These are phyloP conservation scores for Lepilemur ruficaudatus DNA, from an alignment of 2,797 vertebrate species.

Conservation along the genomic window DNA sequence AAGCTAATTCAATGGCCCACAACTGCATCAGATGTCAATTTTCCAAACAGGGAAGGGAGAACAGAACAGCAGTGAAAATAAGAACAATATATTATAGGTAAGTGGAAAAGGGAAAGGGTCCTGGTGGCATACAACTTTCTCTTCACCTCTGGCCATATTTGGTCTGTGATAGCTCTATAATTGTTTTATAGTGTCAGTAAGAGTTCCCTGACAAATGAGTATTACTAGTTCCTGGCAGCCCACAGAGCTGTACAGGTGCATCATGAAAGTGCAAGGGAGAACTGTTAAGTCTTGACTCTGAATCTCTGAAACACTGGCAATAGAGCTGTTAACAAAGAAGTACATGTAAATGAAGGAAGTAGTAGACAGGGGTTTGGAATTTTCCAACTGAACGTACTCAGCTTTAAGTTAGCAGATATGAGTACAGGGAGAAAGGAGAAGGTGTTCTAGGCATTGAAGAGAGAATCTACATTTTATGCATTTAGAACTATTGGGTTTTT, in stretches of 20 bases:
- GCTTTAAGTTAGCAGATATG: not conserved
- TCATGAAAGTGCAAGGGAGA: conserved; percentile 76
- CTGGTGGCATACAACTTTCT: conserved; percentile 65
- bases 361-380: not conserved
- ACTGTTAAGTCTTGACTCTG: conserved; percentile 54
- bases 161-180: conserved; percentile 78
- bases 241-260: conserved; percentile 79
- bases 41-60: conserved; percentile 58
- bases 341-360: conserved; percentile 60
- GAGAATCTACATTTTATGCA: not conserved
- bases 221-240: conserved; percentile 75
- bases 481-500: not conserved
- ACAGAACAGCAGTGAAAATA: conserved; percentile 67
- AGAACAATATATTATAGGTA: conserved; percentile 72
- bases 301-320: conserved; percentile 75
- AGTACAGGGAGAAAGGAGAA: not conserved
- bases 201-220: conserved; percentile 79
- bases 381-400: not conserved
- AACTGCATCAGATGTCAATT: not conserved
- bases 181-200: conserved; percentile 79
- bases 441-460: not conserved
- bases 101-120: conserved; percentile 62
- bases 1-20: not conserved
- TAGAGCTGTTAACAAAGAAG: conserved; percentile 74
- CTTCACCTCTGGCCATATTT: conserved; percentile 72